These are phyloP conservation scores for Macrotrachela quadricornifera DNA, from an alignment of 1,140 invertebrate genomes.

Conservation along the genomic window DNA sequence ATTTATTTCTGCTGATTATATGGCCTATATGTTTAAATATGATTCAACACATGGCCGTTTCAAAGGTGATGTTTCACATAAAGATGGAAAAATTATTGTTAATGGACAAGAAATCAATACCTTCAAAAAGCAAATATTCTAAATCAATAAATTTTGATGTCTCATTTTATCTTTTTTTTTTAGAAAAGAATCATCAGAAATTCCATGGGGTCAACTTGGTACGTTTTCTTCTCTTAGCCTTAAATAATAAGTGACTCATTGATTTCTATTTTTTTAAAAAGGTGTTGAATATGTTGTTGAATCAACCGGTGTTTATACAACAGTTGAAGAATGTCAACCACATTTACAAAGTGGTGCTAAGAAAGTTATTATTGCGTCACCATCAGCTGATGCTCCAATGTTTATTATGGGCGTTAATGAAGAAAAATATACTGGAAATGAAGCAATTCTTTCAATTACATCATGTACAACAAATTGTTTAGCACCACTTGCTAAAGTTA, in stretches of 20 bases:
- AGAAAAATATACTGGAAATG: constrained; percentile 55
- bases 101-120: constrained; percentile 39
- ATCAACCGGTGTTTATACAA: constrained; percentile 90
- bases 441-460: constrained; percentile 57
- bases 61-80: constrained; percentile 56
- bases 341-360: constrained; percentile 76
- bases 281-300: constrained; percentile 85
- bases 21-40: constrained; percentile 95
- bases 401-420: constrained; percentile 80
- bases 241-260: too few relatives aligned
- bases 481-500: constrained; percentile 87
- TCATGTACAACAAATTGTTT: constrained; percentile 98
- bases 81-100: constrained; percentile 55
- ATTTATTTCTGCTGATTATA: constrained; percentile 73
- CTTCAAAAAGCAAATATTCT: constrained; percentile 8
- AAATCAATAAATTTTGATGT: background rate
- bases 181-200: constrained; percentile 46
- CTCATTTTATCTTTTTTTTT: background rate
- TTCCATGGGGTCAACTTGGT: constrained; percentile 65
- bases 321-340: constrained; percentile 59
- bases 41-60: constrained; percentile 83
- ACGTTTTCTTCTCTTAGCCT: too few relatives aligned
- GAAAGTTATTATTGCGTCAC: constrained; percentile 91
- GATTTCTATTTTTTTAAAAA: too few relatives aligned
- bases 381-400: constrained; percentile 95